Percentiles rank a stretch among this genome's conserved stretches.
These are phyloP conservation scores for Gallinago media DNA, from an alignment of 2,113 vertebrate genomes.

Conservation along the genomic window DNA sequence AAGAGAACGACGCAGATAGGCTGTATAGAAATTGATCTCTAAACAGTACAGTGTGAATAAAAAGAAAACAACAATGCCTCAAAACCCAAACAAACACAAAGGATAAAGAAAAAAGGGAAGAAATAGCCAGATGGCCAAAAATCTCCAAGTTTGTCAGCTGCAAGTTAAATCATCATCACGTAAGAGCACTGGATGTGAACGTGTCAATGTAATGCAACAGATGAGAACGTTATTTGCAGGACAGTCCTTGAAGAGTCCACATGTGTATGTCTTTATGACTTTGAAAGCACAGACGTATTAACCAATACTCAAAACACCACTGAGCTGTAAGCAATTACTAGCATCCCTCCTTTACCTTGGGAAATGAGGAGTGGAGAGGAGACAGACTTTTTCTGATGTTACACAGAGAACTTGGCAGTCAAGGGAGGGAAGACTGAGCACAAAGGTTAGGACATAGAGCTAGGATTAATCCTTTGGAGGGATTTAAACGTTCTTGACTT, in stretches of 20 bases:
- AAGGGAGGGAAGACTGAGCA: neutral
- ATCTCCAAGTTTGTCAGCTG: neutral
- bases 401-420: accelerated
- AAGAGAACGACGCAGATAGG: neutral
- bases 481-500: neutral
- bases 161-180: neutral
- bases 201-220: neutral
- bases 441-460: neutral
- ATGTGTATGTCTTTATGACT: neutral
- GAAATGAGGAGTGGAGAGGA: neutral
- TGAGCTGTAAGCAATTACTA: neutral
- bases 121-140: neutral
- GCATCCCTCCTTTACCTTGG: neutral
- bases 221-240: neutral
- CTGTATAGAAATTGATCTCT: neutral
- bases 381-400: neutral
- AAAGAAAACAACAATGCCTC: neutral
- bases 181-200: neutral
- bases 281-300: neutral
- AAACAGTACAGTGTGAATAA: neutral
- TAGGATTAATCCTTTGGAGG: neutral
- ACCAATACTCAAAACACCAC: neutral
- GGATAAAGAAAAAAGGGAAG: neutral
- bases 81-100: neutral
- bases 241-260: neutral